Base-by-base conservation (phyloP, 1,140 invertebrate species). In the Macrobrachium nipponense region DNA sequence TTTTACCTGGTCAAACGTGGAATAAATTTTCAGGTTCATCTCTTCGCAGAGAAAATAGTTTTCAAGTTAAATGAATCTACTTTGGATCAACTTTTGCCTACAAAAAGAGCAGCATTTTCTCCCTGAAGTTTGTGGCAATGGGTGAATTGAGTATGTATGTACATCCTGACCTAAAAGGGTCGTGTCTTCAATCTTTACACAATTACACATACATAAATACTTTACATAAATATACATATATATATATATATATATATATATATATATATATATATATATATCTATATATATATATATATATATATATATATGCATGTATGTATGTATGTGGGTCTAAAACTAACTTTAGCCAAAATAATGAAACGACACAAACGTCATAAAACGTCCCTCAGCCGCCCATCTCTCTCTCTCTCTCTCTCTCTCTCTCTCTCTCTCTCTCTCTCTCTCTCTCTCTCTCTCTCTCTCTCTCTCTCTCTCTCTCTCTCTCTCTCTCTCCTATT, bases 381-480 rank as follows among this genome's bases (percentile, higher is more conserved):
- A 36, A 36, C 27, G 27, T 8, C 7, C 8, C 18, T 23, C 12
- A 23, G 0, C 14, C 27, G 6, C 6, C 3, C n/a, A 18, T n/a
- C 0, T 68, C 20, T 68, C 8, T 20, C 20, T 68, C 20, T 68
- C 11, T 68, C 17, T 66, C 17, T 66, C 62, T 66, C 17, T 66
- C 62, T 66, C 17, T 66, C 62, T 66, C 17, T 66, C 62, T 66
- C 17, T 66, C 62, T 66, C 17, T 66, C 62, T 66, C 17, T 66
- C 62, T 66, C 18, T 66, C 64, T 66, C 18, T 66, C 64, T 66
- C 18, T 66, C 64, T 66, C 18, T 66, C 64, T 66, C 18, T 66
- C 64, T 66, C 18, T 66, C 64, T 66, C 18, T 66, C 64, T 66
- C 64, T 66, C 64, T 66, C 64, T 66, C 64, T 66, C 64, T 66